Evolutionary conservation across 2,113 vertebrate genomes (phyloP).

Genomic region (Colossoma macropomum): DNA sequence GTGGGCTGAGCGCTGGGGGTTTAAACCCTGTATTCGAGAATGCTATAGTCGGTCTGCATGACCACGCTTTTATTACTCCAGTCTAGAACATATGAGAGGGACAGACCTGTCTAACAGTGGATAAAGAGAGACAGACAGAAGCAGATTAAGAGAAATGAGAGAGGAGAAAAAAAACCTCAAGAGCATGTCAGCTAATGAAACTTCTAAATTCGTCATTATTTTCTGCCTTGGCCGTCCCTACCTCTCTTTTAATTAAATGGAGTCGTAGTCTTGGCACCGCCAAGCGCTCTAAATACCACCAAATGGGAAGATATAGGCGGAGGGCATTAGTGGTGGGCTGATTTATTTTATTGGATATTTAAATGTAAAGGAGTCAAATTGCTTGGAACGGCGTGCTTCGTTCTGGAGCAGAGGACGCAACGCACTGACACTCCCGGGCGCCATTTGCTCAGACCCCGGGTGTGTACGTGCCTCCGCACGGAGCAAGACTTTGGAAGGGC

Average conservation of each 20-base stretch:
- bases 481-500: too few relatives aligned
- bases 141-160: conserved; percentile 7
- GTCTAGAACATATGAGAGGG: not conserved
- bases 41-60: not conserved
- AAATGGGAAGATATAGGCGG: not conserved
- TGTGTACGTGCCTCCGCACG: too few relatives aligned
- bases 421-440: conserved; percentile 6
- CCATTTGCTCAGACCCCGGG: not conserved
- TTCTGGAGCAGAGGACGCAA: conserved; percentile 13
- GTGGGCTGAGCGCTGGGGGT: not conserved
- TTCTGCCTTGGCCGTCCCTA: not conserved
- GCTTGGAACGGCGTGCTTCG: not conserved
- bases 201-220: not conserved
- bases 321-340: not conserved
- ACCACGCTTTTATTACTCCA: not conserved
- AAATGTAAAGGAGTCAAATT: conserved; percentile 32
- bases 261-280: not conserved
- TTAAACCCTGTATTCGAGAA: not conserved
- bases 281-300: conserved; percentile 17
- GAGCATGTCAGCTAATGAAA: not conserved
- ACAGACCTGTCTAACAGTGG: not conserved
- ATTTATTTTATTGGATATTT: conserved; percentile 14
- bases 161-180: not conserved
- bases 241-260: not conserved
- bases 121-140: not conserved